Evolutionary conservation across 2,797 vertebrate species (phyloP).

Genomic region (Protosalanx chinensis): DNA sequence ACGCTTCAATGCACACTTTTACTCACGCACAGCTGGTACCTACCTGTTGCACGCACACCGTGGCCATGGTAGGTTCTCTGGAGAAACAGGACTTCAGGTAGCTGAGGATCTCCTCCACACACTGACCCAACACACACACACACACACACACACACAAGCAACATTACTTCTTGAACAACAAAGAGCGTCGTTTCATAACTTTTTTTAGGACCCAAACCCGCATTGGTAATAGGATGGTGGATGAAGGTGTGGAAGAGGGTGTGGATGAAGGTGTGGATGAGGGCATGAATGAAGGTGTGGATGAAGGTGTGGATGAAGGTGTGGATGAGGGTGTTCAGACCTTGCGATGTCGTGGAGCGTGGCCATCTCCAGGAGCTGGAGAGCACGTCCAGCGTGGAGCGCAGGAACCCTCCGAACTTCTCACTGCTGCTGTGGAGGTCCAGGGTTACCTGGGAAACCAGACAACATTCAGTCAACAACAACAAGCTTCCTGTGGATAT

Average conservation of each 20-base stretch:
- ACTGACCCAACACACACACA: constrained; percentile 63
- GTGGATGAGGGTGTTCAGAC: constrained; percentile 54
- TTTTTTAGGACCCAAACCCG: too few species aligned
- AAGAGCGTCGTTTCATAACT: too few species aligned
- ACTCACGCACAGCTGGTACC: constrained; percentile 29
- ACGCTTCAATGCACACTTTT: background rate
- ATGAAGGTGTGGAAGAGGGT: too few species aligned
- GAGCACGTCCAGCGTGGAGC: constrained; percentile 87
- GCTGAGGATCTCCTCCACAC: constrained; percentile 94
- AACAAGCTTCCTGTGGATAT: background rate
- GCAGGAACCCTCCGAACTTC: constrained; percentile 92
- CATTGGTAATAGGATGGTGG: too few species aligned
- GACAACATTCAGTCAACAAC: background rate
- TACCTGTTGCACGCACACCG: constrained; percentile 97
- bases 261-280: too few species aligned
- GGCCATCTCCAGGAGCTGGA: constrained; percentile 94
- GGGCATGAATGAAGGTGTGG: too few species aligned
- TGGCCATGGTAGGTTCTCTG: constrained; percentile 93
- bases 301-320: background rate
- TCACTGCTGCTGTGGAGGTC: constrained; percentile 92
- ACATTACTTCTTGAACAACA: background rate
- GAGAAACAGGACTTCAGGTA: constrained; percentile 95
- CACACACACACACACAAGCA: background rate
- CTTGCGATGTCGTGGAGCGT: constrained; percentile 94
- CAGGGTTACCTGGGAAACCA: constrained; percentile 81